These are phyloP conservation scores for Gracilinanus agilis DNA, from an alignment of 2,113 vertebrate genomes.

Conservation along the genomic window DNA sequence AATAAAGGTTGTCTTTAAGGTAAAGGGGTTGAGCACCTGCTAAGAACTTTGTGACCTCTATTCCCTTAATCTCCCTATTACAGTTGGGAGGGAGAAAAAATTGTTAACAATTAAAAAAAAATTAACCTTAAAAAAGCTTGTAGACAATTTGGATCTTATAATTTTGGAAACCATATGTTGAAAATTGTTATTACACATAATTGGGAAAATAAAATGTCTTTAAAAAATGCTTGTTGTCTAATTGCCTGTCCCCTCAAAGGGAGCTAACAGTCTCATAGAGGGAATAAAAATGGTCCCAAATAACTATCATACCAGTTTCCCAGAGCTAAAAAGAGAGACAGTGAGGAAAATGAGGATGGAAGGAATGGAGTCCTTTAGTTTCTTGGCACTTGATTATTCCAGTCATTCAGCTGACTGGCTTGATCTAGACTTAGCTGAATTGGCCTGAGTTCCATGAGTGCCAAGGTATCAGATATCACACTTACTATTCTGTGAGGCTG, in stretches of 20 bases:
- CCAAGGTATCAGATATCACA: background rate
- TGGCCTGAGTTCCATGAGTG: background rate
- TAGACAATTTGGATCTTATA: background rate
- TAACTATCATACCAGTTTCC: background rate
- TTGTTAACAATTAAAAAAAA: background rate
- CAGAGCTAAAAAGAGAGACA: background rate
- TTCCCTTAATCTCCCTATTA: too few relatives aligned
- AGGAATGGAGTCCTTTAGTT: background rate
- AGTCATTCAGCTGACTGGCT: background rate
- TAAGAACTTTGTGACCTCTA: too few relatives aligned
- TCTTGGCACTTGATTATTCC: background rate
- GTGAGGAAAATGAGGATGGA: background rate
- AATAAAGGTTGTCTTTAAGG: too few relatives aligned
- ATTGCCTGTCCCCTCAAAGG: background rate
- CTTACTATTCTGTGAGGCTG: background rate
- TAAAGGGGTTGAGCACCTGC: too few relatives aligned
- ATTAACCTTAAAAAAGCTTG: background rate
- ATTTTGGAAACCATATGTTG: too few relatives aligned
- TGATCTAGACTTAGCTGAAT: background rate
- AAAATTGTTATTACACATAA: too few relatives aligned
- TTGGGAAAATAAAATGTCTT: too few relatives aligned
- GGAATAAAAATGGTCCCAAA: background rate
- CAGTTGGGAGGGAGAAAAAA: background rate
- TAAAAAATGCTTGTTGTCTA: background rate
- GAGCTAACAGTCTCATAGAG: background rate